Base-by-base conservation (phyloP, 1,140 invertebrate genomes). In the Danaus melanippus region DNA sequence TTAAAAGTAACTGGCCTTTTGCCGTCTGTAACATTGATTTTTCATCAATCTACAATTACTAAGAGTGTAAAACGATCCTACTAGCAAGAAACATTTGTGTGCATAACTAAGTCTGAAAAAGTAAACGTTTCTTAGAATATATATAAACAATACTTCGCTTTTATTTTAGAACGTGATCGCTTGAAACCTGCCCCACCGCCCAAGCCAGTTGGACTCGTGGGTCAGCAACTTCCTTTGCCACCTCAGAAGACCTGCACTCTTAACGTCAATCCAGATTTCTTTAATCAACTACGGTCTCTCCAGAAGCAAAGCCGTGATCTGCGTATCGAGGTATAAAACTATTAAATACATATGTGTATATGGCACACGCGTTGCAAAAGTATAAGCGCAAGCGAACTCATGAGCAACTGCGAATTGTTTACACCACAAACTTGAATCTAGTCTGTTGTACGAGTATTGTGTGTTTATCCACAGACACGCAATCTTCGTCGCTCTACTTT, bases 251-350 rank as follows among this genome's bases (percentile, higher is more conserved):
- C 74, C 0, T 85, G 79, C 53, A 76, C 74, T 6, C 69, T 86
- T 12, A 84, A 70, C 46, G 88, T 96, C 2, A 93, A 93, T 5
- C 93, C 93, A 3, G 95, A 96, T 79, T 94, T 95, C 89, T 96
- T 95, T 79, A 94, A 93, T 78, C 95, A 97, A 62, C 80, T 97
- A 44, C 87, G 94, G 48, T 90, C 92, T 40, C 83, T 98, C 50
- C 95, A 97, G 70, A 96, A 96, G 75, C 95, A 96, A 76, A 94
- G 96, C 8, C 96, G 94, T 73, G 96, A 97, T 80, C 88, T 98
- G 11, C 89, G 94, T 54, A 91, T 93, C 59, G 97, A 99, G 88
- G 92, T 98, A 54, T 90, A 46, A 48, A 12, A 52, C 12, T 49
- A 41, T 46, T 32, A 32, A 32, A 32, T 32, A 32, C 21, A 1